phyloP scores from a whole-genome alignment of 2,888 invertebrate genomes.

The Amphipoea oculea region DNA sequence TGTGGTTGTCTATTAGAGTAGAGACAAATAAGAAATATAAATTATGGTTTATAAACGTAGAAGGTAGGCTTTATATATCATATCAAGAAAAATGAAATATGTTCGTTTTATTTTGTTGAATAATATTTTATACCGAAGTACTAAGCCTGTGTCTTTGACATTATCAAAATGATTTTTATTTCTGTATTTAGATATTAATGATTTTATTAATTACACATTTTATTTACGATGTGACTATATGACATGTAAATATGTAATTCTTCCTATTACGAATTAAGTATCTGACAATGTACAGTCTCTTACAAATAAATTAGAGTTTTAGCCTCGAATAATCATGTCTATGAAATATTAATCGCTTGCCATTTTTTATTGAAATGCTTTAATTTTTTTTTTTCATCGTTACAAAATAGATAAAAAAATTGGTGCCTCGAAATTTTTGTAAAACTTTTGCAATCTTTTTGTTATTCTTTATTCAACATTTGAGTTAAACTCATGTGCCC shows the following conservation, averaged over 20 bases:
- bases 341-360: slow-evolving; percentile 78
- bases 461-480: slow-evolving; percentile 63
- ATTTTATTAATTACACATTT: slow-evolving; percentile 30
- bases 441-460: slow-evolving; percentile 52
- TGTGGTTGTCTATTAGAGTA: slow-evolving; percentile 17
- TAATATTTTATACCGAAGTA: slow-evolving; percentile 21
- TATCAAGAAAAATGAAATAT: slow-evolving; percentile 17
- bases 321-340: slow-evolving; percentile 77
- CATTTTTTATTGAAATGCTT: slow-evolving; percentile 74
- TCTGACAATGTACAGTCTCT: slow-evolving; percentile 75
- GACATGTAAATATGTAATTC: slow-evolving; percentile 75
- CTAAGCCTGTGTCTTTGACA: slow-evolving; percentile 11
- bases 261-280: slow-evolving; percentile 68
- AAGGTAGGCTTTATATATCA: slow-evolving; percentile 5
- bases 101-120: slow-evolving; percentile 17
- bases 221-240: slow-evolving; percentile 65
- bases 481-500: slow-evolving; percentile 88
- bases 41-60: slow-evolving; percentile 5
- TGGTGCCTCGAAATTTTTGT: slow-evolving; percentile 57
- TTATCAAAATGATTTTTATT: slow-evolving; percentile 1
- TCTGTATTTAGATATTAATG: slow-evolving; percentile 29
- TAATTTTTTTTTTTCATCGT: slow-evolving; percentile 53
- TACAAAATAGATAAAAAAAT: slow-evolving; percentile 35
- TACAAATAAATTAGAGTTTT: slow-evolving; percentile 66
- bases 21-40: slow-evolving; percentile 11